Evolutionary conservation across 2,888 invertebrate genomes (phyloP), one percentile per base, ranked within the genome.

Genomic region (Brassicogethes aeneus): DNA sequence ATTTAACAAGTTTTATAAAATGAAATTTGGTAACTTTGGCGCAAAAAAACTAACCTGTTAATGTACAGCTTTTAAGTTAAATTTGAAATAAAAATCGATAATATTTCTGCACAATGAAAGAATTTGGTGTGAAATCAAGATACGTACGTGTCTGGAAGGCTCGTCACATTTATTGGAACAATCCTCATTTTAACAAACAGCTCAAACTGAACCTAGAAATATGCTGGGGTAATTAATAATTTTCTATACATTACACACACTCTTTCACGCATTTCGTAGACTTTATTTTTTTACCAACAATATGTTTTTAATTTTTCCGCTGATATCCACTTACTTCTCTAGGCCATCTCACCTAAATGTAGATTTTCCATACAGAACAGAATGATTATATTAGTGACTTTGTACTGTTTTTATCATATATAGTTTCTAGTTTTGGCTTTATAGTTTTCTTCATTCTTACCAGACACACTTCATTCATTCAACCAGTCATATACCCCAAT

Each of bases 171-270:
- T 7, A 23, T 10, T 23, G 23, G 23, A 7, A 23, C 23, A 23
- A 23, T 23, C 23, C 64, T 64, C 64, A 61, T 10, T 32, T 32
- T 61, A 62, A 60, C 62, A 60, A 63, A 66, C 61, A 61, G 62
- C 64, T 62, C 63, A 62, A 60, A 63, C 67, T 57, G 68, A 66
- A 73, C 75, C 75, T 76, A 75, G 71, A 75, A 76, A 74, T 74
- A 74, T 71, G 70, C 74, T 76, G 73, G 71, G 72, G 70, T 69
- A 51, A 74, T 75, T 75, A 76, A 73, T 75, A 74, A 68, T 70
- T 72, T 73, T 72, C 69, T 68, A 64, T 62, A 63, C 67, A 64
- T 62, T 59, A 65, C 70, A 68, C 65, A 65, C 70, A 59, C 64
- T 59, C 68, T 63, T 64, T 67, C 70, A 66, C 64, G 60, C 68